Conservation (phyloP, 2,888 invertebrate genomes). For the Gerris lacustris region DNA sequence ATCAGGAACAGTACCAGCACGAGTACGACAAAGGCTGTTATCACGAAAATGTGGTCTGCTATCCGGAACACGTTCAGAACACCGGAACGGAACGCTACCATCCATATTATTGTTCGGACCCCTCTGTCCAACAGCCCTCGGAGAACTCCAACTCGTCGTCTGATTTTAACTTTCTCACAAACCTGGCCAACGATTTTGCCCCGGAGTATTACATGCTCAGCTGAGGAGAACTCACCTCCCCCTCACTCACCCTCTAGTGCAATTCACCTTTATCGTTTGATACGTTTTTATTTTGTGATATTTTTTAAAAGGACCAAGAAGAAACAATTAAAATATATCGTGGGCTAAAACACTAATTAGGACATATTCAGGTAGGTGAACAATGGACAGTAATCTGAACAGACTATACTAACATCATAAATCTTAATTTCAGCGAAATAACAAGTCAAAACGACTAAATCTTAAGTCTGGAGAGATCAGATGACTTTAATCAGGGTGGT, state of each 20-base stretch:
- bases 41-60: constrained; percentile 2
- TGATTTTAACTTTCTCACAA: constrained; percentile 86
- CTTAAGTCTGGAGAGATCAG: too few species aligned
- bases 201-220: constrained; percentile 78
- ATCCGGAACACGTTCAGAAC: neutral
- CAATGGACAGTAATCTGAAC: too few species aligned
- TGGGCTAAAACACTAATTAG: neutral
- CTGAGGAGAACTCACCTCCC: constrained; percentile 36
- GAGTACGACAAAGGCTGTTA: constrained; percentile 32
- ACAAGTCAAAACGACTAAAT: too few species aligned
- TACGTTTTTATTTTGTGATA: constrained; percentile 3
- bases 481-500: too few species aligned
- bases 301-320: constrained; percentile 4
- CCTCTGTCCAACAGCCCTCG: constrained; percentile 40
- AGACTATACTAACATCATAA: too few species aligned
- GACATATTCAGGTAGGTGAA: neutral
- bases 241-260: constrained; percentile 1
- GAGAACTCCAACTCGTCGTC: constrained; percentile 86
- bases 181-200: constrained; percentile 81
- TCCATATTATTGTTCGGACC: constrained; percentile 44
- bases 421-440: too few species aligned
- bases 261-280: constrained; percentile 3
- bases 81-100: constrained; percentile 40
- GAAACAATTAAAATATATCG: neutral
- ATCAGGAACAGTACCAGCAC: constrained; percentile 32